Percentiles rank a stretch among this genome's conserved stretches.
phyloP scores from a whole-genome alignment of 2,113 vertebrate species.

The Hippolais icterina region DNA sequence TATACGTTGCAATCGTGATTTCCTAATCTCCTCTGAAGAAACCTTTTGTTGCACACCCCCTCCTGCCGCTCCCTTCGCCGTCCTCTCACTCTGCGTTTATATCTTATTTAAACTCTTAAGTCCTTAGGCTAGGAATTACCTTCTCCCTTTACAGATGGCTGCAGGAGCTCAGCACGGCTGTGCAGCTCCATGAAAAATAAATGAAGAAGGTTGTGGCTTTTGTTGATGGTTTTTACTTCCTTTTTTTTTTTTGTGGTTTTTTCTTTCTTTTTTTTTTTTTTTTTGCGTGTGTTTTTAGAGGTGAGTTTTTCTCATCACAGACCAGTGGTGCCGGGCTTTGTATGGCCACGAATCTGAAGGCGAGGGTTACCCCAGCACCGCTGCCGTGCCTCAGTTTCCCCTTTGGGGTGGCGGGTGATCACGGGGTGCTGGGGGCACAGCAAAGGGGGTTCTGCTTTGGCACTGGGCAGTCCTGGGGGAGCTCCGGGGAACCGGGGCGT shows the following conservation, averaged over 20 bases:
- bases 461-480: rapidly evolving
- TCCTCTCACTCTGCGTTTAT: not conserved
- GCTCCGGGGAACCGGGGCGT: rapidly evolving
- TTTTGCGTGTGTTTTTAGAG: not conserved
- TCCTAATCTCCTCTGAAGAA: not conserved
- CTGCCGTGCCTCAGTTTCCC: not conserved
- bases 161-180: not conserved
- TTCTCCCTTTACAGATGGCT: slow-evolving; percentile 17
- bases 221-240: not conserved
- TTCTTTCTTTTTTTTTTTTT: no score
- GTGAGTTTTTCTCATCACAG: not conserved
- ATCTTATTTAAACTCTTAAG: slow-evolving; percentile 10
- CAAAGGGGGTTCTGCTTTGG: not conserved
- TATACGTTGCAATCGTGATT: not conserved
- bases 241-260: not conserved
- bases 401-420: not conserved
- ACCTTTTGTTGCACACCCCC: not conserved
- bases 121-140: slow-evolving; percentile 44
- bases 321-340: not conserved
- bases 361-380: not conserved
- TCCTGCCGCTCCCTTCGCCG: not conserved
- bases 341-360: not conserved
- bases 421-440: not conserved
- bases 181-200: slow-evolving; percentile 9
- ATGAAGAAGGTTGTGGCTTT: not conserved